A percentile compares a stretch with the other conserved stretches of the same genome.
Evolutionary conservation across 2,888 invertebrate species (phyloP).

Genomic region (Halictus ligatus): DNA sequence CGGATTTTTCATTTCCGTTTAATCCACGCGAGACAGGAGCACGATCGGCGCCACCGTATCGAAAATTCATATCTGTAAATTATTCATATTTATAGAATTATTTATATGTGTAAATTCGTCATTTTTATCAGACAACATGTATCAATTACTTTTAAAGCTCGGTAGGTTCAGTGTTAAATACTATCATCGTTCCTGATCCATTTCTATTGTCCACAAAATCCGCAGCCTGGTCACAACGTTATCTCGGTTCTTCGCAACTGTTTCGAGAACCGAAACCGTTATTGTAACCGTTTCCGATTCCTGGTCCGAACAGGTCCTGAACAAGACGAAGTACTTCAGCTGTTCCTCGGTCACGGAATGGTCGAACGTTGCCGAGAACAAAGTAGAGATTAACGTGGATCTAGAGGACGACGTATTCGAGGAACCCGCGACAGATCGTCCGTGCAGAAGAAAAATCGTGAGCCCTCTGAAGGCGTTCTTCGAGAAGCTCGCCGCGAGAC

Average conservation of each 20-base stretch:
- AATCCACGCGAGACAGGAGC: not conserved
- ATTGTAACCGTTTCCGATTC: not conserved
- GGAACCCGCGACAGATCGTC: not conserved
- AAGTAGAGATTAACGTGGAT: accelerated
- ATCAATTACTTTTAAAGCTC: slow-evolving; percentile 54
- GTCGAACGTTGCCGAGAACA: accelerated
- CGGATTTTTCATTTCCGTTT: not conserved
- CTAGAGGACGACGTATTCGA: slow-evolving; percentile 37
- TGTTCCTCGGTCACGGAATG: not conserved
- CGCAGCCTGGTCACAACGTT: too few relatives aligned
- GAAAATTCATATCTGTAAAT: slow-evolving; percentile 35
- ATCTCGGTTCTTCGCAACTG: too few relatives aligned
- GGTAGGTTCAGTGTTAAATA: too few relatives aligned
- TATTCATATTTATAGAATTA: too few relatives aligned
- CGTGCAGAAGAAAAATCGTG: not conserved
- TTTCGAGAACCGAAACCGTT: too few relatives aligned
- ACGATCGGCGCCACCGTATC: not conserved
- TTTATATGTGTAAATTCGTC: too few relatives aligned
- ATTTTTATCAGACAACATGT: slow-evolving; percentile 4
- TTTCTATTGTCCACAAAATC: too few relatives aligned
- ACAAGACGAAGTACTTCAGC: accelerated
- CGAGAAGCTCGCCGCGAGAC: not conserved
- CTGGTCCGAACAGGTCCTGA: not conserved
- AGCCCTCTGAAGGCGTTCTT: not conserved
- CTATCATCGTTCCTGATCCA: too few relatives aligned